Conservation (phyloP, 2,797 vertebrate species). For the Microctenopoma stevenorrisi region DNA sequence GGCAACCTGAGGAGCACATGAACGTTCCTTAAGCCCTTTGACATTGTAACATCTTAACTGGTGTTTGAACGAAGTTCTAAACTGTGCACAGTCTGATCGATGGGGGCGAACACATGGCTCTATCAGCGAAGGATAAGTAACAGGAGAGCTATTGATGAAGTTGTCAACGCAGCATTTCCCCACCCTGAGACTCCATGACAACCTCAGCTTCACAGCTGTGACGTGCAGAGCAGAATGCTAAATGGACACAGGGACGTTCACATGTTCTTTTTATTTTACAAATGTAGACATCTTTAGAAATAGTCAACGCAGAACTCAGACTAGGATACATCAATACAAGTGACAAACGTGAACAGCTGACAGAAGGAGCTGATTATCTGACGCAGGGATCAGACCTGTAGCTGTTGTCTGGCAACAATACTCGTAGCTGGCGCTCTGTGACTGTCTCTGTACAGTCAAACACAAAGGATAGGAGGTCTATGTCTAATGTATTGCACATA, state of each 20-base stretch:
- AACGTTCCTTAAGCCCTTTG: background rate
- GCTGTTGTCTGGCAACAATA: conserved; percentile 35
- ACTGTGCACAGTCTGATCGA: background rate
- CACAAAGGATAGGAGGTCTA: conserved; percentile 52
- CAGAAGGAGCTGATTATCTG: conserved; percentile 34
- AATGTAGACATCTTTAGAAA: conserved; percentile 12
- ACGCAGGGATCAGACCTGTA: conserved; percentile 21
- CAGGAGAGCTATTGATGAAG: conserved; percentile 10
- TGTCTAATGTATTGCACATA: conserved; percentile 74
- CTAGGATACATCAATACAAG: conserved; percentile 37
- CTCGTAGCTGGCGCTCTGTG: conserved; percentile 46
- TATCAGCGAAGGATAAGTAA: conserved; percentile 18
- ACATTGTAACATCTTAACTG: background rate
- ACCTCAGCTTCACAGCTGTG: conserved; percentile 10
- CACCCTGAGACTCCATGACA: conserved; percentile 7
- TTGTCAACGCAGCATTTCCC: conserved; percentile 15
- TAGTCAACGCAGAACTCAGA: conserved; percentile 8
- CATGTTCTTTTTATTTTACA: too few species aligned
- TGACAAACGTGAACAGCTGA: conserved; percentile 39
- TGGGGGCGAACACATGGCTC: background rate
- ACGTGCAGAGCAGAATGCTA: background rate
- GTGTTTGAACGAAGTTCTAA: background rate
- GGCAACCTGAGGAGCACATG: background rate
- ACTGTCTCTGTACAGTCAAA: conserved; percentile 27
- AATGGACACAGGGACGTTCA: conserved; percentile 7